These are phyloP conservation scores for Coryphaenoides rupestris DNA, from an alignment of 2,113 vertebrate genomes.

Conservation along the genomic window DNA sequence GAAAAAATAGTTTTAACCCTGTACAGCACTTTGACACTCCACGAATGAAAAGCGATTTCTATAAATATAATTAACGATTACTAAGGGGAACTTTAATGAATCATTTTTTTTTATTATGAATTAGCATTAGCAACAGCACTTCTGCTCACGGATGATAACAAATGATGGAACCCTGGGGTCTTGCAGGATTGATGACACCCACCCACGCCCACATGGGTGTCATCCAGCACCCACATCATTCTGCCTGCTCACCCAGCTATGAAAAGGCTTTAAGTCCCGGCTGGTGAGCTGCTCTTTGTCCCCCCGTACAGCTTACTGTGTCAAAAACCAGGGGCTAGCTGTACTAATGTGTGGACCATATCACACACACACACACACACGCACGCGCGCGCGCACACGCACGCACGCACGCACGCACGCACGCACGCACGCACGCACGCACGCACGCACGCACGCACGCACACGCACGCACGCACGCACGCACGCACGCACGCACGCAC, in stretches of 20 bases:
- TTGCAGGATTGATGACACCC: slow-evolving; percentile 26
- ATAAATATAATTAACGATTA: neutral
- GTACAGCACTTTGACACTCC: too few relatives aligned
- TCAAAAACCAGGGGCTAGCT: slow-evolving; percentile 52
- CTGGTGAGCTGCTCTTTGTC: slow-evolving; percentile 70
- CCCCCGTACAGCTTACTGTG: slow-evolving; percentile 47
- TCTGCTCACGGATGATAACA: neutral
- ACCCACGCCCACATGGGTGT: slow-evolving; percentile 17
- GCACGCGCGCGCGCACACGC: too few relatives aligned
- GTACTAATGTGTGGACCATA: slow-evolving; percentile 54
- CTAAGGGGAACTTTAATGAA: neutral
- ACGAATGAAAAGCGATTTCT: too few relatives aligned
- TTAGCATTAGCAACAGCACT: neutral
- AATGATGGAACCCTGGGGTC: slow-evolving; percentile 32
- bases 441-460: too few relatives aligned
- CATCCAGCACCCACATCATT: too few relatives aligned
- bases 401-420: too few relatives aligned
- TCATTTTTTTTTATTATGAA: neutral
- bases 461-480: too few relatives aligned
- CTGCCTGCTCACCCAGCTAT: slow-evolving; percentile 76
- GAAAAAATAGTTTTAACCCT: too few relatives aligned
- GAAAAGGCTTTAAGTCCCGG: slow-evolving; percentile 71
- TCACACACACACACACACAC: slow-evolving; percentile 17
- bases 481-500: too few relatives aligned
- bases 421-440: too few relatives aligned